These are phyloP conservation scores for Magallana nippona DNA, from an alignment of 2,888 invertebrate genomes.

Conservation along the genomic window DNA sequence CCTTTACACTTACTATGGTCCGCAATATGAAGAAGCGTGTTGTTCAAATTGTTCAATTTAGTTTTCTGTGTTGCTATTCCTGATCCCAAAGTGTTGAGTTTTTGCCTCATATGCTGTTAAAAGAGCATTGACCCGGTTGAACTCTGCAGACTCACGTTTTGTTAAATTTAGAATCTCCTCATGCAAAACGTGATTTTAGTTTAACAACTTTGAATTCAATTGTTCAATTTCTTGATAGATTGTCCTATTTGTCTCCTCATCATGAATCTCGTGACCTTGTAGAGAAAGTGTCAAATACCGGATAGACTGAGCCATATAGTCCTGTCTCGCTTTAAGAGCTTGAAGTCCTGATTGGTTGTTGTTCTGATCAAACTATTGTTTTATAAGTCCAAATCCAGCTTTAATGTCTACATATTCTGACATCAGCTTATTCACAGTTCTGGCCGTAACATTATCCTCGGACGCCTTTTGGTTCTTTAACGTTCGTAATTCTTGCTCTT, in stretches of 20 bases:
- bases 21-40: too few relatives aligned
- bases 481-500: neutral
- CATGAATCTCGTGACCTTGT: neutral
- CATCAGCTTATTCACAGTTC: neutral
- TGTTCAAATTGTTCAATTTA: too few relatives aligned
- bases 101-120: too few relatives aligned
- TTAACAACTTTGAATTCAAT: neutral
- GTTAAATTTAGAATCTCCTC: too few relatives aligned
- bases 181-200: too few relatives aligned
- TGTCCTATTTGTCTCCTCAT: neutral
- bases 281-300: neutral
- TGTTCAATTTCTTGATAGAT: neutral
- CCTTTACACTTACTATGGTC: too few relatives aligned
- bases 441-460: neutral
- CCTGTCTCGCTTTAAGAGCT: neutral
- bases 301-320: neutral
- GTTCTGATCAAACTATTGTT: neutral
- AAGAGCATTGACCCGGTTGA: too few relatives aligned
- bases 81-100: too few relatives aligned
- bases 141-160: too few relatives aligned
- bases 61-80: too few relatives aligned
- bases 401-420: neutral
- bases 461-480: neutral
- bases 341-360: constrained; percentile 15
- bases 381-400: neutral